Evolutionary conservation across 1,140 invertebrate species (phyloP), one percentile per base, ranked within the genome.

Genomic region (Grapholita molesta): DNA sequence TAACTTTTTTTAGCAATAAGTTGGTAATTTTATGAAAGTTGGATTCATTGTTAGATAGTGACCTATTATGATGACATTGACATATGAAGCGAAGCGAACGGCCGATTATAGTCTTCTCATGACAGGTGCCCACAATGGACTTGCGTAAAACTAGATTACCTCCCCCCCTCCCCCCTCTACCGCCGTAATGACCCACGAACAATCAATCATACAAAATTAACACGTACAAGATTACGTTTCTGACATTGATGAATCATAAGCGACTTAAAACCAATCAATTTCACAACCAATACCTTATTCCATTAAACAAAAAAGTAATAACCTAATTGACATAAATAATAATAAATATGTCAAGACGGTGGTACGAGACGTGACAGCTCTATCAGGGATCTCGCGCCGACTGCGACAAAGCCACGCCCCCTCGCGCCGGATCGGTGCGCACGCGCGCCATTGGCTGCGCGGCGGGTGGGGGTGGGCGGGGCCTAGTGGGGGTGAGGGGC

Each of bases 241-340:
- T 83, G 89, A 91, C 89, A 86, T 76, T 91, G 88, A 91, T 90
- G 85, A 90, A 89, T 89, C 87, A 89, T 90, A 90, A 86, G 77
- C 80, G 78, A 83, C 81, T 80, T 78, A 86, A 88, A 90, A 83
- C 84, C 86, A 89, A 90, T 89, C 86, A 88, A 91, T 88, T 90
- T 88, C 86, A 88, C 85, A 83, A 85, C 72, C 82, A 79, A 89
- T 88, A 82, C 82, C 85, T 89, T 88, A 86, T 88, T 90, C 88
- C 88, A 90, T 91, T 91, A 91, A 89, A 89, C 83, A 86, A 89
- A 88, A 89, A 91, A 77, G 86, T 88, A 91, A 90, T 89, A 91
- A 91, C 85, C 82, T 91, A 91, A 91, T 91, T 91, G 89, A 91
- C 89, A 90, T 91, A 91, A 91, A 91, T 91, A 91, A 90, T 90